Evolutionary conservation across 2,797 vertebrate genomes (phyloP).

Genomic region (Pseudopleuronectes americanus): DNA sequence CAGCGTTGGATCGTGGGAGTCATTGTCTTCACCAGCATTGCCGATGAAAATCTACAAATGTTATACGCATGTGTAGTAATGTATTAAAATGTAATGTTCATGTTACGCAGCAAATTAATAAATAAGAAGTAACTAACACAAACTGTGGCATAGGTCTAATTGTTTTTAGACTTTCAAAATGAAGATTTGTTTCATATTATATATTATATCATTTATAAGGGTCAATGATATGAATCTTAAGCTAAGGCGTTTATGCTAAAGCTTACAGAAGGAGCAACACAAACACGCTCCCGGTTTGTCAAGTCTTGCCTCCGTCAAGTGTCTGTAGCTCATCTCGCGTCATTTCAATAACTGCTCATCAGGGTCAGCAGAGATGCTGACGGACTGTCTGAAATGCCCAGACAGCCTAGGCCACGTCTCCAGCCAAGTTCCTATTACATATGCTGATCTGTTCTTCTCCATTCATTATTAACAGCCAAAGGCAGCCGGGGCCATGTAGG

Average conservation of each 20-base stretch:
- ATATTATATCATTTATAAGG: too few species aligned
- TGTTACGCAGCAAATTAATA: too few species aligned
- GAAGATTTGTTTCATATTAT: too few species aligned
- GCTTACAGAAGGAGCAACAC: background rate
- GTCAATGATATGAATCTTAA: too few species aligned
- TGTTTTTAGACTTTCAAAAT: too few species aligned
- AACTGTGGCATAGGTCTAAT: too few species aligned
- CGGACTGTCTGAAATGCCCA: constrained; percentile 66
- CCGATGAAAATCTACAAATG: too few species aligned
- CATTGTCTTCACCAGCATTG: too few species aligned
- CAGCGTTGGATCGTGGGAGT: too few species aligned
- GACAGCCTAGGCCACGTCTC: constrained; percentile 62
- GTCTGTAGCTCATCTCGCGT: constrained; percentile 41
- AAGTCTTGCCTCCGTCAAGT: constrained; percentile 37
- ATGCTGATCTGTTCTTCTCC: constrained; percentile 80
- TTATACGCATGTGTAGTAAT: too few species aligned
- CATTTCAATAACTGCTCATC: constrained; percentile 52
- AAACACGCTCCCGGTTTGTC: constrained; percentile 42
- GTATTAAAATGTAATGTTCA: too few species aligned
- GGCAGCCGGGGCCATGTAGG: constrained; percentile 76
- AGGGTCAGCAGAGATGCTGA: constrained; percentile 63
- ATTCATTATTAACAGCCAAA: constrained; percentile 83
- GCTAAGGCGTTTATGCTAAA: background rate
- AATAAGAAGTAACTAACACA: too few species aligned
- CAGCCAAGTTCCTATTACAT: constrained; percentile 77